Evolutionary conservation across 2,888 invertebrate species (phyloP).

Genomic region (Hydropsyche betteni): DNA sequence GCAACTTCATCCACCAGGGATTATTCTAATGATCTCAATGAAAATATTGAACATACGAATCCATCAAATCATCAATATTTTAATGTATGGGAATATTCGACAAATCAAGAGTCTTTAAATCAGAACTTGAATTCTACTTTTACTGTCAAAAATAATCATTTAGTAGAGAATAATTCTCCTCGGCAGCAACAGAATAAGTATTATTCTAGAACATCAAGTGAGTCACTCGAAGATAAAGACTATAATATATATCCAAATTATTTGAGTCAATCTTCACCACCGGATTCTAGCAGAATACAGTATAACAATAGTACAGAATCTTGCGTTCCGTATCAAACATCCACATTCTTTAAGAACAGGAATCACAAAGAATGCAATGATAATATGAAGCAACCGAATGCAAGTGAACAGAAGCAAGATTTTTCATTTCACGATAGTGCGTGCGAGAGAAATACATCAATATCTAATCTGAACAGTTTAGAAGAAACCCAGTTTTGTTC

Average conservation of each 20-base stretch:
- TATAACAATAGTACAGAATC: background rate
- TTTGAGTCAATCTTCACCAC: slow-evolving; percentile 16
- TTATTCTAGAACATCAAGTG: slow-evolving; percentile 43
- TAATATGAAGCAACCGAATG: slow-evolving; percentile 34
- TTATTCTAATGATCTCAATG: slow-evolving; percentile 18
- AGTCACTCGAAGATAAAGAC: slow-evolving; percentile 45
- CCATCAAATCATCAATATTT: slow-evolving; percentile 34
- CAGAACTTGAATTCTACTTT: slow-evolving; percentile 9
- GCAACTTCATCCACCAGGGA: slow-evolving; percentile 3
- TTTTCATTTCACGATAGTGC: slow-evolving; percentile 45
- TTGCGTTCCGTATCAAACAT: background rate
- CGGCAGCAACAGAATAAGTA: slow-evolving; percentile 45
- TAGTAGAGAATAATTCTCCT: slow-evolving; percentile 38
- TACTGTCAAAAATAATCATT: slow-evolving; percentile 5
- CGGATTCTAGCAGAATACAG: background rate
- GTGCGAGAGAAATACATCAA: slow-evolving; percentile 46
- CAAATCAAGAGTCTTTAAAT: background rate
- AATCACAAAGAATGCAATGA: slow-evolving; percentile 35
- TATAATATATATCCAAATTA: slow-evolving; percentile 27
- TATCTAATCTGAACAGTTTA: slow-evolving; percentile 48
- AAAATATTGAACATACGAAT: background rate
- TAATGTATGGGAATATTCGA: slow-evolving; percentile 30
- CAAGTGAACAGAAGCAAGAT: slow-evolving; percentile 35
- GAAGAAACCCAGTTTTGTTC: slow-evolving; percentile 50
- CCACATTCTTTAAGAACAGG: background rate